A percentile compares a stretch with the other conserved stretches of the same genome.
phyloP scores from a whole-genome alignment of 2,888 invertebrate species.

The Pherbina coryleti region DNA sequence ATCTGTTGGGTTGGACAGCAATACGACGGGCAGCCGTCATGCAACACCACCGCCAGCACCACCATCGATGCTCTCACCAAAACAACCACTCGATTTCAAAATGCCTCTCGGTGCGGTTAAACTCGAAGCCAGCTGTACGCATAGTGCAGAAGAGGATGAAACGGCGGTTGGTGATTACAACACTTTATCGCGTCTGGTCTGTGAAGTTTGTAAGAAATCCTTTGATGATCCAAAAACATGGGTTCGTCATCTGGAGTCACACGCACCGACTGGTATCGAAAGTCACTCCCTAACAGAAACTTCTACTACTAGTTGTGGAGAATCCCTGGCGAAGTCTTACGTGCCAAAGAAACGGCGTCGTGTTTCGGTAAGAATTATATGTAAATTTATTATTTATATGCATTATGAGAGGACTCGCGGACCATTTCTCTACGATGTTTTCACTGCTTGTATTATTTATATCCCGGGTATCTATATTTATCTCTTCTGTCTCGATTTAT shows the following conservation, averaged over 20 bases:
- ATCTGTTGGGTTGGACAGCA: constrained; percentile 38
- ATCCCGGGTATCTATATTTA: no score
- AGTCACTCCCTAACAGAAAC: constrained; percentile 34
- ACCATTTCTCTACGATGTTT: no score
- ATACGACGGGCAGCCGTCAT: constrained; percentile 30
- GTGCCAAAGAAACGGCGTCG: constrained; percentile 70
- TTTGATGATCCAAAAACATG: constrained; percentile 86
- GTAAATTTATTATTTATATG: not conserved
- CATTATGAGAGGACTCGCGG: no score
- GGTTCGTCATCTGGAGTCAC: constrained; percentile 86
- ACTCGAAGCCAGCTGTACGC: constrained; percentile 52
- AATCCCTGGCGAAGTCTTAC: constrained; percentile 55
- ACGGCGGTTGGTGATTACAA: constrained; percentile 55
- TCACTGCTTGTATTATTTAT: no score
- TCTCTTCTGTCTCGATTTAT: no score
- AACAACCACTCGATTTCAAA: constrained; percentile 61
- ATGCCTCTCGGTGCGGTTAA: constrained; percentile 54
- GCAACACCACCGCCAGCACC: constrained; percentile 42
- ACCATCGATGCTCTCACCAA: constrained; percentile 54
- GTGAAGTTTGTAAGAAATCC: constrained; percentile 86
- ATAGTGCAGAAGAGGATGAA: constrained; percentile 44
- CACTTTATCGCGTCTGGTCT: constrained; percentile 83
- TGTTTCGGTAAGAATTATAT: constrained; percentile 70
- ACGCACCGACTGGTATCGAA: constrained; percentile 70
- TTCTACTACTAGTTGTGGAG: constrained; percentile 25